Percentiles rank a stretch among this genome's conserved stretches.
Conservation (phyloP, 2,113 vertebrate genomes). For the Percopsis transmontana region DNA sequence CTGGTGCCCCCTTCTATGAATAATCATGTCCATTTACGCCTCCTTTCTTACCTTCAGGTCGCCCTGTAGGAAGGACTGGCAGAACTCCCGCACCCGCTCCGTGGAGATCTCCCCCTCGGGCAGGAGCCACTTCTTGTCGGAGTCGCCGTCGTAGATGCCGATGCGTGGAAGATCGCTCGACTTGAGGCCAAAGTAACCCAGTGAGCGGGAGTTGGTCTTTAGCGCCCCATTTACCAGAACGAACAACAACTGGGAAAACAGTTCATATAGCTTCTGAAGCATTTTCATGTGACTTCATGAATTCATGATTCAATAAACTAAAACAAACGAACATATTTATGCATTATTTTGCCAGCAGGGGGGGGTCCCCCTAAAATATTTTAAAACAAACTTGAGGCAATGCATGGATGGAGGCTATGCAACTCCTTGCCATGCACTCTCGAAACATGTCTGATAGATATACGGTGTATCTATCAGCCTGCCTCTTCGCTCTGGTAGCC, state of each 20-base stretch:
- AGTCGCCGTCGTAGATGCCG: conserved; percentile 79
- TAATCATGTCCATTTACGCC: not conserved
- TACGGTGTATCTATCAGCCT: too few relatives aligned
- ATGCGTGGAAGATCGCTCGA: conserved; percentile 85
- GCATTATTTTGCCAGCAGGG: too few relatives aligned
- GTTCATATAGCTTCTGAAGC: not conserved
- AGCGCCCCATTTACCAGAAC: conserved; percentile 82
- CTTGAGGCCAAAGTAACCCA: conserved; percentile 85
- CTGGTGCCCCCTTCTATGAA: too few relatives aligned
- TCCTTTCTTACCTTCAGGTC: conserved; percentile 74
- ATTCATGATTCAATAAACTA: not conserved
- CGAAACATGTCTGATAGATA: too few relatives aligned
- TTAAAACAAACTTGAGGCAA: too few relatives aligned
- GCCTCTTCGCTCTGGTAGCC: too few relatives aligned
- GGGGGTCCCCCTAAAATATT: too few relatives aligned
- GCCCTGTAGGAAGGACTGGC: conserved; percentile 79
- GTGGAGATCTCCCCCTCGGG: conserved; percentile 73
- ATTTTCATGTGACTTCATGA: not conserved
- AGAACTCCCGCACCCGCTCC: conserved; percentile 80
- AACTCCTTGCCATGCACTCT: too few relatives aligned
- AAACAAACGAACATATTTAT: not conserved
- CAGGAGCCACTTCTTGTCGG: conserved; percentile 82
- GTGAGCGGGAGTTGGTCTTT: conserved; percentile 75
- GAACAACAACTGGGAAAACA: conserved; percentile 86
- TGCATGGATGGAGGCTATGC: too few relatives aligned